A percentile compares a stretch with the other conserved stretches of the same genome.
These are phyloP conservation scores for Larimichthys polyactis DNA, from an alignment of 2,113 vertebrate species.

Conservation along the genomic window DNA sequence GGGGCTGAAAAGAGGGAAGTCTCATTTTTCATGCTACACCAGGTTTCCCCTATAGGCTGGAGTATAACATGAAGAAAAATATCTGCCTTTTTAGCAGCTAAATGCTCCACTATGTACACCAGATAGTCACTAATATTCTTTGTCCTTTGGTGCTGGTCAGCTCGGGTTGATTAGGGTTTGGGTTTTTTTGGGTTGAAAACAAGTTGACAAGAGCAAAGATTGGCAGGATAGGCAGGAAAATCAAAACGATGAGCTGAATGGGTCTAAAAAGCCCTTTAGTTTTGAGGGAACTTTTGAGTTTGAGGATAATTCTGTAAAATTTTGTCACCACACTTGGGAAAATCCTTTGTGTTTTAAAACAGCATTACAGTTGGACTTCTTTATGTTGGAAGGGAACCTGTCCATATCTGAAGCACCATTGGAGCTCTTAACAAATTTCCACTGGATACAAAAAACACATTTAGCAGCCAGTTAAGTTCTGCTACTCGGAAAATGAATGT, in stretches of 20 bases:
- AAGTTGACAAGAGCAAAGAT: not conserved
- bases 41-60: conserved; percentile 14
- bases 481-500: not conserved
- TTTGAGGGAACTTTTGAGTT: no score
- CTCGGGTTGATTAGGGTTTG: not conserved
- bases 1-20: not conserved
- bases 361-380: not conserved
- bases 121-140: not conserved
- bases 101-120: conserved; percentile 7
- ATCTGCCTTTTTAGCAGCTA: not conserved
- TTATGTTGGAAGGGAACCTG: not conserved
- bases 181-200: not conserved
- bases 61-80: not conserved
- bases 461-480: not conserved
- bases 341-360: not conserved
- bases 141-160: not conserved
- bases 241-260: not conserved
- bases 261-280: not conserved
- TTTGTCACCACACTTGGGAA: no score
- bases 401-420: not conserved
- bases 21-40: conserved; percentile 2
- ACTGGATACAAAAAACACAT: not conserved
- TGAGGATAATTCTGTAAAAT: no score
- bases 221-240: not conserved
- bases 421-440: not conserved